Evolutionary conservation across 2,888 invertebrate species (phyloP).

Genomic region (Andrena fulva): DNA sequence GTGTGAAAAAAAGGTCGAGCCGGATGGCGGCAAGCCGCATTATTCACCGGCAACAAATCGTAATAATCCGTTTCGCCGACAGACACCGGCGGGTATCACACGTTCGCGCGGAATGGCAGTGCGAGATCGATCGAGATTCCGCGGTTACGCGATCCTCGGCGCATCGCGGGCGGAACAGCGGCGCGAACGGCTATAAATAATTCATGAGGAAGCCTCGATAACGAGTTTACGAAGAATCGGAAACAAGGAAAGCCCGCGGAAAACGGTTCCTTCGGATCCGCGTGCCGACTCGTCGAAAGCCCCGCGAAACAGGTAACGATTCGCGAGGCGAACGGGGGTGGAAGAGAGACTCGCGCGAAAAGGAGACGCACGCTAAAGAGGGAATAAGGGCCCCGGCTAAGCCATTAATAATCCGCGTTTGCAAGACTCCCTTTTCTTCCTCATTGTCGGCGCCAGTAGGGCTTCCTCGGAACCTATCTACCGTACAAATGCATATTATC

Average conservation of each 20-base stretch:
- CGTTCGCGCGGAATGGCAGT: not conserved
- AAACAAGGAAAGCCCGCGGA: constrained; percentile 57
- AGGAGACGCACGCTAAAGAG: constrained; percentile 36
- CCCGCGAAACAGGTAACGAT: constrained; percentile 31
- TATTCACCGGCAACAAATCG: constrained; percentile 48
- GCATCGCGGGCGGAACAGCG: constrained; percentile 16
- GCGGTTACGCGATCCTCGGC: constrained; percentile 48
- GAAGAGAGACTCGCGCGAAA: constrained; percentile 21
- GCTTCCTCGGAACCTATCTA: constrained; percentile 80
- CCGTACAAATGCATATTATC: constrained; percentile 84
- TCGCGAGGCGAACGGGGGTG: not conserved
- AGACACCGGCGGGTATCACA: constrained; percentile 37
- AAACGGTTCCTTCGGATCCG: constrained; percentile 53
- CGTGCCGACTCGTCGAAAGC: constrained; percentile 50
- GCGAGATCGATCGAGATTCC: constrained; percentile 56
- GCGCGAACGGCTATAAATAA: constrained; percentile 51
- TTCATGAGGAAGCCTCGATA: constrained; percentile 59
- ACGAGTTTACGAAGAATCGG: constrained; percentile 62
- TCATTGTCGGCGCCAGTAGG: constrained; percentile 65
- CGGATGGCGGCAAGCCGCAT: constrained; percentile 16
- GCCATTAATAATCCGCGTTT: constrained; percentile 80
- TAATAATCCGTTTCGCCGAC: constrained; percentile 49
- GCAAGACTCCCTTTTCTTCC: constrained; percentile 63
- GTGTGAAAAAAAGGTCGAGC: constrained; percentile 1
- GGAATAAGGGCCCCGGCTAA: constrained; percentile 69